Evolutionary conservation across 2,888 invertebrate species (phyloP), one percentile per base, ranked within the genome.

Genomic region (Nowickia ferox): DNA sequence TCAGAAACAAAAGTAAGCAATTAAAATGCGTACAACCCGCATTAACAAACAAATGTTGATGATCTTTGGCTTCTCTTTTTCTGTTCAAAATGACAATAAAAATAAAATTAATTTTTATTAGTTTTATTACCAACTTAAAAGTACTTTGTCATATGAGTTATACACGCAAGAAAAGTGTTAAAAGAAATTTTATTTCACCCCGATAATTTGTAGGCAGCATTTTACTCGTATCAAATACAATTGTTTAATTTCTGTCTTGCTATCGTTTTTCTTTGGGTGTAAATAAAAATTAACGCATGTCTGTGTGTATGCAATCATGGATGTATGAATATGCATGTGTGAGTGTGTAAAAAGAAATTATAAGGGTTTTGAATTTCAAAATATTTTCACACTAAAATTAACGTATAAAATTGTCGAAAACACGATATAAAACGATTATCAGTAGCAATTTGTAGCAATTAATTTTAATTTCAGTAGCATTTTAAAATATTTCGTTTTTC

Each of bases 21-120:
- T 86, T 83, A 71, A 79, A 83, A 79, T 86, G 86, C 86, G 83
- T 86, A 83, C 71, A 51, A 72, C 86, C 86, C 86, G 86, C 86
- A 86, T 86, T 57, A n/a, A 74, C 17, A 71, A 61, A 59, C 75
- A 83, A 65, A 78, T 78, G 83, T 65, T 71, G 55, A 40, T 69
- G 69, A 51, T 71, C 30, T 30, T 61, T 53, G 17, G 17, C n/a
- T 15, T 42, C 15, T 42, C n/a, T 71, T 10, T 15, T 48, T 48
- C 9, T 63, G 2, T 15, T 13, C 15, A 71, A 69, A 30, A 63
- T 72, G 83, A 84, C 77, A 84, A 84, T 78, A 84, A 84, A 78
- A 76, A 72, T 84, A 66, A 68, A 84, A 66, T 84, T 84, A 78
- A 78, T 78, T 84, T 72, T 78, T 83, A 83, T 83, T 77, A 77